A percentile compares a stretch with the other conserved stretches of the same genome.
Evolutionary conservation across 2,113 vertebrate genomes (phyloP).

Genomic region (Platanista minor): DNA sequence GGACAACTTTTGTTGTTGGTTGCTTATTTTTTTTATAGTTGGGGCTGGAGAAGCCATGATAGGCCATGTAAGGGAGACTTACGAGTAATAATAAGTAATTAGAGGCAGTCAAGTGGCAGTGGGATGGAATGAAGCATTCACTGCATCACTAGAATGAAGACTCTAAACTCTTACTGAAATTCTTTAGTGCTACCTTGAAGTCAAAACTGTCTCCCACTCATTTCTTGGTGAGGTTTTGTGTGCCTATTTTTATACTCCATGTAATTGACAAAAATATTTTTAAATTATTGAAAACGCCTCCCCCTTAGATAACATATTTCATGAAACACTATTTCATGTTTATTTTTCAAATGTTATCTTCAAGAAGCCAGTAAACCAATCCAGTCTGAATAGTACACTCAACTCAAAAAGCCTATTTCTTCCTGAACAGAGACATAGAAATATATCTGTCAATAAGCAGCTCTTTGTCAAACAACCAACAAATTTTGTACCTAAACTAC

Average conservation of each 20-base stretch:
- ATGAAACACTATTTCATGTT: not conserved
- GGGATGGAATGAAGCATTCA: not conserved
- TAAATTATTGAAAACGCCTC: not conserved
- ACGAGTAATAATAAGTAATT: not conserved
- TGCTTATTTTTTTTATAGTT: not conserved
- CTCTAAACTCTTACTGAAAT: not conserved
- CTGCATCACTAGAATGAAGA: not conserved
- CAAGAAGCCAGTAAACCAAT: not conserved
- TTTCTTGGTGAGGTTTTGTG: not conserved
- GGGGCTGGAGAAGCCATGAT: not conserved
- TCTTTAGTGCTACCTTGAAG: not conserved
- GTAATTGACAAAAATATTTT: not conserved
- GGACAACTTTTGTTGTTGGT: not conserved
- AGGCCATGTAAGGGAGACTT: not conserved
- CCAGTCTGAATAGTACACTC: not conserved
- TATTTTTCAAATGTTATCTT: conserved; percentile 7
- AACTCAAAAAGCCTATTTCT: conserved; percentile 1
- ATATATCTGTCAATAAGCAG: not conserved
- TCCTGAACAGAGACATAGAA: not conserved
- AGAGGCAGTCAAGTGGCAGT: not conserved
- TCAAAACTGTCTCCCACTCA: not conserved
- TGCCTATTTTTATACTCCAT: not conserved
- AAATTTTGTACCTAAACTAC: not conserved
- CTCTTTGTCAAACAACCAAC: not conserved
- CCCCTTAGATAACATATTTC: not conserved